Percentiles rank a stretch among this genome's conserved stretches.
phyloP scores from a whole-genome alignment of 2,113 vertebrate species.

The Mirounga angustirostris region DNA sequence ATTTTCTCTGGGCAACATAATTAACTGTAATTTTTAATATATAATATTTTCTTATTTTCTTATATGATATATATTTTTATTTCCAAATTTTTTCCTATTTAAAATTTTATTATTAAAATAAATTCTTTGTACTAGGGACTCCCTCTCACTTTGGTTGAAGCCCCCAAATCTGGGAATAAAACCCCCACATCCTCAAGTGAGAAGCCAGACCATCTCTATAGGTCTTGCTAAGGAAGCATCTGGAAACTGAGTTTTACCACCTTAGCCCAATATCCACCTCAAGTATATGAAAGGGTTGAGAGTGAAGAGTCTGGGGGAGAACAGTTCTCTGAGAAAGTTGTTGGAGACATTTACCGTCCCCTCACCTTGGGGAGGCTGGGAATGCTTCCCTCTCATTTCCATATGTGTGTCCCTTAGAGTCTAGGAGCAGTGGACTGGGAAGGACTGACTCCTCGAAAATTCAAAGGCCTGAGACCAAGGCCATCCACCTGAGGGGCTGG shows the following conservation, averaged over 20 bases:
- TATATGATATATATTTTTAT: background rate
- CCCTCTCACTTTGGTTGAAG: background rate
- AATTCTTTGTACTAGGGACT: background rate
- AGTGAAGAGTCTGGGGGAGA: background rate
- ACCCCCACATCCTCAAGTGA: background rate
- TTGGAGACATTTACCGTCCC: background rate
- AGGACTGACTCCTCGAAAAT: background rate
- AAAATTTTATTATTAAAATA: background rate
- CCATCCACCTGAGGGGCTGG: background rate
- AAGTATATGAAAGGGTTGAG: background rate
- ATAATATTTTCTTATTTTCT: slow-evolving; percentile 8
- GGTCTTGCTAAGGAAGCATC: background rate
- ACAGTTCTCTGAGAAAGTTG: background rate
- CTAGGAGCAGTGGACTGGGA: background rate
- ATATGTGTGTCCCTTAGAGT: background rate
- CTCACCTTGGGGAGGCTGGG: background rate
- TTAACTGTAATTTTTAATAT: background rate
- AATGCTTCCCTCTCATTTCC: background rate
- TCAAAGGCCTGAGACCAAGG: background rate
- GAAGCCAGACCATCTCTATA: background rate
- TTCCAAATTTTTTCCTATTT: background rate
- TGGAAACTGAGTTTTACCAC: background rate
- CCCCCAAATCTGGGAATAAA: background rate
- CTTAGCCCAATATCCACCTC: background rate
- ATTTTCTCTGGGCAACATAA: background rate